Percentiles rank a stretch among this genome's conserved stretches.
Evolutionary conservation across 1,140 invertebrate genomes (phyloP).

Genomic region (Patella vulgata): DNA sequence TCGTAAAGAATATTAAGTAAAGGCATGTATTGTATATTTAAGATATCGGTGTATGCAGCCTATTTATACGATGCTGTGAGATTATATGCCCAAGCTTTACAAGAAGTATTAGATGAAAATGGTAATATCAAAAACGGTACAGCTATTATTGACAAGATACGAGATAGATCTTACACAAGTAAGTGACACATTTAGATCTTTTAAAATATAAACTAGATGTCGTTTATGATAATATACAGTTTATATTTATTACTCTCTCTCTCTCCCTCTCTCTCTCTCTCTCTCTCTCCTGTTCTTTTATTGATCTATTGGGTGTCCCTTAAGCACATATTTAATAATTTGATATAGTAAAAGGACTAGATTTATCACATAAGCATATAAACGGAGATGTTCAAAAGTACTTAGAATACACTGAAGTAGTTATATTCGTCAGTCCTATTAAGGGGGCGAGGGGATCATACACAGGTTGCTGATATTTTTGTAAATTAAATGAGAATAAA

Average conservation of each 20-base stretch:
- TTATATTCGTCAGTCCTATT: no score
- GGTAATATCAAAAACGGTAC: slow-evolving; percentile 71
- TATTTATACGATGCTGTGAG: slow-evolving; percentile 96
- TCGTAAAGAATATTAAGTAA: neutral
- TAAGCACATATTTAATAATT: no score
- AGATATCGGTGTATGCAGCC: slow-evolving; percentile 92
- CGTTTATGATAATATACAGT: slow-evolving; percentile 4
- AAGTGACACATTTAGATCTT: slow-evolving; percentile 77
- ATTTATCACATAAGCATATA: no score
- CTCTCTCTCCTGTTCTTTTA: slow-evolving; percentile 1
- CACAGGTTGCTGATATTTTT: no score
- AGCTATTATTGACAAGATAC: slow-evolving; percentile 75
- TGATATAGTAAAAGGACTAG: no score
- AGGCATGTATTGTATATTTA: slow-evolving; percentile 58
- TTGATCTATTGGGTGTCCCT: no score
- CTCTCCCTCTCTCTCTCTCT: slow-evolving; percentile 6
- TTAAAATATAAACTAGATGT: no score
- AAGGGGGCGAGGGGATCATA: no score
- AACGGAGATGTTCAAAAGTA: no score
- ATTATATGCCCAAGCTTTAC: slow-evolving; percentile 87
- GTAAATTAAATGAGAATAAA: no score
- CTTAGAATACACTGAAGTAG: no score
- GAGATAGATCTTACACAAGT: slow-evolving; percentile 76
- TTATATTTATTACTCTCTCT: slow-evolving; percentile 2
- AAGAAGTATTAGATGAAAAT: slow-evolving; percentile 76